Evolutionary conservation across 2,797 vertebrate species (phyloP).

Genomic region (Tapirus indicus): DNA sequence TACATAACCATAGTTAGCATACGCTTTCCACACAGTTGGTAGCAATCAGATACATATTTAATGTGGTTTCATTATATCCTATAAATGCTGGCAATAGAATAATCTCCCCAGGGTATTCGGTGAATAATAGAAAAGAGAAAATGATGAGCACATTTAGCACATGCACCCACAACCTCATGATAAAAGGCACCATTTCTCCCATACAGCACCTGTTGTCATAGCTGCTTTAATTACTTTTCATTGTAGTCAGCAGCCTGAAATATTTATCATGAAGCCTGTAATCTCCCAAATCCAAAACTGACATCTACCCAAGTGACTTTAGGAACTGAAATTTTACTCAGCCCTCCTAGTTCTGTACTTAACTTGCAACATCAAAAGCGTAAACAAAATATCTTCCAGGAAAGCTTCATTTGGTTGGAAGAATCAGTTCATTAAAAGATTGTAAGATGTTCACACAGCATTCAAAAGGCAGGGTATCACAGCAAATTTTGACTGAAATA

Average conservation of each 20-base stretch:
- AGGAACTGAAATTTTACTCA: conserved; percentile 33
- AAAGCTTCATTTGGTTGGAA: background rate
- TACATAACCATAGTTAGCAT: conserved; percentile 80
- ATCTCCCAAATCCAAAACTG: conserved; percentile 88
- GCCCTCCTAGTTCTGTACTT: background rate
- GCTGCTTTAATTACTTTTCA: conserved; percentile 92
- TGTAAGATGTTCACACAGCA: background rate
- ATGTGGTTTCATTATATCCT: conserved; percentile 90
- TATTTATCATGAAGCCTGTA: conserved; percentile 91
- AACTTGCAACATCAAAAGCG: conserved; percentile 47
- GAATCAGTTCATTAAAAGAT: background rate
- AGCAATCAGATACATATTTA: conserved; percentile 91
- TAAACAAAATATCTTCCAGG: conserved; percentile 31
- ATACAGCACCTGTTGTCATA: conserved; percentile 93
- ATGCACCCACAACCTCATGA: conserved; percentile 87
- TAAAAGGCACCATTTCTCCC: conserved; percentile 89
- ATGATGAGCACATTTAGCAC: conserved; percentile 88
- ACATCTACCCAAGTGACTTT: conserved; percentile 80
- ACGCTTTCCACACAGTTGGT: conserved; percentile 82
- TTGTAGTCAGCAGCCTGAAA: conserved; percentile 91
- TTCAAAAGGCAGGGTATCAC: background rate
- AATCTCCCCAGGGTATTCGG: conserved; percentile 87
- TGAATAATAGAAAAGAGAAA: conserved; percentile 89
- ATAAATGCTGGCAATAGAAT: conserved; percentile 88
- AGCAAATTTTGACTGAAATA: background rate